phyloP scores from a whole-genome alignment of 1,140 invertebrate genomes.

The Sitophilus oryzae region DNA sequence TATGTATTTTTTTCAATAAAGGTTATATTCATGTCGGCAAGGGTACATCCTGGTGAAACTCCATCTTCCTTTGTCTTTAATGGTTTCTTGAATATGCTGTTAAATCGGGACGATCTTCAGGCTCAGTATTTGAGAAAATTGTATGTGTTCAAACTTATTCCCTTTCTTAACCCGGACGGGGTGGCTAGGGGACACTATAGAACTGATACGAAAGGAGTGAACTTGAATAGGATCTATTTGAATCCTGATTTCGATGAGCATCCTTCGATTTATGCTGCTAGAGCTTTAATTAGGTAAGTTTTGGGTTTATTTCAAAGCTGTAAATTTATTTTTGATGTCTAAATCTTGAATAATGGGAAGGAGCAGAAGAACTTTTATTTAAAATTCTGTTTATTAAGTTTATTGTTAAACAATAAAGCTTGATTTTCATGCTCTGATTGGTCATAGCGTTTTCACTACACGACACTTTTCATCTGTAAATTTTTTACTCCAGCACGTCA shows the following conservation, averaged over 20 bases:
- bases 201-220: slow-evolving; percentile 83
- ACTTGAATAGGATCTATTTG: slow-evolving; percentile 82
- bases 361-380: no score
- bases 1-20: slow-evolving; percentile 37
- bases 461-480: no score
- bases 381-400: no score
- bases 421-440: no score
- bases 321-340: no score
- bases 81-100: slow-evolving; percentile 75
- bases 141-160: slow-evolving; percentile 89
- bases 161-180: slow-evolving; percentile 90
- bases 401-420: no score
- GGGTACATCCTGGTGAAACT: slow-evolving; percentile 91
- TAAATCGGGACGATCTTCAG: slow-evolving; percentile 69
- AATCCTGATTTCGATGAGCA: slow-evolving; percentile 69
- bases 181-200: slow-evolving; percentile 84
- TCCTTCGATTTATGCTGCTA: slow-evolving; percentile 78
- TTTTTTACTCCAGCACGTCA: no score
- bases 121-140: slow-evolving; percentile 64
- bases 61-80: slow-evolving; percentile 92
- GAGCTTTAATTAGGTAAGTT: slow-evolving; percentile 60
- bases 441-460: no score
- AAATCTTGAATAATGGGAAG: no score
- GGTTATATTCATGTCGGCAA: slow-evolving; percentile 80
- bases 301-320: no score